Evolutionary conservation across 2,888 invertebrate genomes (phyloP).

Genomic region (Rhingia campestris): DNA sequence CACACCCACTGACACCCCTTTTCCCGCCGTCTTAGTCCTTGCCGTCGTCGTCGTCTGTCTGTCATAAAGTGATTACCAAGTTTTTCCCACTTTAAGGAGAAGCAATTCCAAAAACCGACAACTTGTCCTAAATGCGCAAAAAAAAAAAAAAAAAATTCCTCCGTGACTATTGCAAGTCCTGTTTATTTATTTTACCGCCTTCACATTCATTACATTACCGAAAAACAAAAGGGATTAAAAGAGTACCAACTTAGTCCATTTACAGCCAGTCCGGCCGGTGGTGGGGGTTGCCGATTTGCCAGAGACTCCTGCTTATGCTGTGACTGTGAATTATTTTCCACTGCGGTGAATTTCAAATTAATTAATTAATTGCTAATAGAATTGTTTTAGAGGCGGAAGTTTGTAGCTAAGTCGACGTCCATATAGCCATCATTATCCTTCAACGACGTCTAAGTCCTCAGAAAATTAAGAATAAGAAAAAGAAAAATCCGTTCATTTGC

Average conservation of each 20-base stretch:
- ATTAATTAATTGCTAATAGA: conserved; percentile 72
- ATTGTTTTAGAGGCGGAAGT: conserved; percentile 58
- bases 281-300: not conserved
- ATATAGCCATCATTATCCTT: conserved; percentile 38
- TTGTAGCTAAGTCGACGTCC: conserved; percentile 6
- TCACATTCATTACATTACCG: conserved; percentile 20
- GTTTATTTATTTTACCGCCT: conserved; percentile 64
- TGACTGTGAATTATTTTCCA: conserved; percentile 51
- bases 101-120: conserved; percentile 8
- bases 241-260: conserved; percentile 4
- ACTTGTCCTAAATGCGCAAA: not conserved
- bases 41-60: not conserved
- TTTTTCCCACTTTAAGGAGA: conserved; percentile 20
- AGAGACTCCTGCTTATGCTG: conserved; percentile 5
- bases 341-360: conserved; percentile 69
- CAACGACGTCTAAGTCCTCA: conserved; percentile 22
- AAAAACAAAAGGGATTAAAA: conserved; percentile 35
- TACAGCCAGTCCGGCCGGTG: not conserved
- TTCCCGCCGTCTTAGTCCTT: not conserved
- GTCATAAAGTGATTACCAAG: conserved; percentile 61
- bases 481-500: conserved; percentile 22
- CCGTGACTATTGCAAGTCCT: conserved; percentile 55
- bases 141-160: conserved; percentile 24
- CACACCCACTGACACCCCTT: not conserved
- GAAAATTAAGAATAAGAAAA: conserved; percentile 32